Evolutionary conservation across 2,888 invertebrate genomes (phyloP).

Genomic region (Tuberolachnus salignus): DNA sequence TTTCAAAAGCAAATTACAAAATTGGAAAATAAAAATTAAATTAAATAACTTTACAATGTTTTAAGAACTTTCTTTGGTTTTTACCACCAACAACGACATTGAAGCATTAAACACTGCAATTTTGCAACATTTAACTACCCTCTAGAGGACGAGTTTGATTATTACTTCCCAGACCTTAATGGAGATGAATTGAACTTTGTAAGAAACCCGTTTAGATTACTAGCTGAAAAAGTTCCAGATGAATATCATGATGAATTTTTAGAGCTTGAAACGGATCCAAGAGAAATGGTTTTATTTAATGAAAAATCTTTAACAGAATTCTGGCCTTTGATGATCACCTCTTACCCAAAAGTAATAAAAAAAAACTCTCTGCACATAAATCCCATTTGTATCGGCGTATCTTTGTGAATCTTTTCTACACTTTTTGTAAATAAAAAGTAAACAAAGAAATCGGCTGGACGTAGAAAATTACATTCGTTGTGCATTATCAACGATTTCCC

Average conservation of each 20-base stretch:
- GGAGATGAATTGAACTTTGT: not conserved
- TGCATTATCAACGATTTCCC: too few species aligned
- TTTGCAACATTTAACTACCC: not conserved
- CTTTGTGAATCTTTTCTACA: too few species aligned
- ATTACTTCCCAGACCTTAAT: not conserved
- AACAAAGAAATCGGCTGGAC: too few species aligned
- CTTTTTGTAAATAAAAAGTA: too few species aligned
- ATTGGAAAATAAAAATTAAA: not conserved
- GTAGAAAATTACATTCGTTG: too few species aligned
- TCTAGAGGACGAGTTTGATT: not conserved
- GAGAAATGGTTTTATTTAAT: not conserved
- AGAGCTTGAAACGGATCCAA: too few species aligned
- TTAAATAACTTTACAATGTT: not conserved
- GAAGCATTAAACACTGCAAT: not conserved
- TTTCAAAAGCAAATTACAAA: not conserved
- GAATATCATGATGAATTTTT: too few species aligned
- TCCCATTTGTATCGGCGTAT: too few species aligned
- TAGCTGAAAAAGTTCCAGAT: not conserved
- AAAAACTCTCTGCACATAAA: not conserved
- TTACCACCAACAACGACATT: too few species aligned
- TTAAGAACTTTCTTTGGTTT: not conserved
- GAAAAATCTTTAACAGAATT: constrained; percentile 9
- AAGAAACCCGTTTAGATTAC: not conserved
- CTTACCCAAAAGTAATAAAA: not conserved
- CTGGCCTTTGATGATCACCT: not conserved